A percentile compares a stretch with the other conserved stretches of the same genome.
Evolutionary conservation across 2,888 invertebrate genomes (phyloP).

Genomic region (Coenonympha arcania): DNA sequence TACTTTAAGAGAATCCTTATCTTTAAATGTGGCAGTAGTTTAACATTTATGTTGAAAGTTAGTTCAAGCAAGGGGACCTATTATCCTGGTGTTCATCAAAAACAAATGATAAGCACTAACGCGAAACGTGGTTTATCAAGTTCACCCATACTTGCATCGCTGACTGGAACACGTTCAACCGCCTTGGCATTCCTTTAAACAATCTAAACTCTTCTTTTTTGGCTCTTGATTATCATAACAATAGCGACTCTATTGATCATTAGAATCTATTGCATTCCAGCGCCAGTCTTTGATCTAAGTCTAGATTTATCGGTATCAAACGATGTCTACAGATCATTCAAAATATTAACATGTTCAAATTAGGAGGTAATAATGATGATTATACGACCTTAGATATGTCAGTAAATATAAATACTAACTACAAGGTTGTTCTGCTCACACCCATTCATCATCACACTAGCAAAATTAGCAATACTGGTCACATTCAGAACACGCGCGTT

Average conservation of each 20-base stretch:
- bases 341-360: neutral
- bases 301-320: neutral
- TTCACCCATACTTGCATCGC: neutral
- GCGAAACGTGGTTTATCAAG: neutral
- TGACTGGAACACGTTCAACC: neutral
- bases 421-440: neutral
- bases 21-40: too few species aligned
- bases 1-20: too few species aligned
- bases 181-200: neutral
- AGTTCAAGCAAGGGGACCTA: too few species aligned
- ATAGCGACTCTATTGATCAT: neutral
- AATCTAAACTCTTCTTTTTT: neutral
- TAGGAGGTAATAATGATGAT: neutral
- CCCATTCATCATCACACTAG: slow-evolving; percentile 5
- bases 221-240: slow-evolving; percentile 2
- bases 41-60: too few species aligned
- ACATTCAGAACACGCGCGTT: slow-evolving; percentile 17
- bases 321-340: neutral
- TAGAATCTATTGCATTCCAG: neutral
- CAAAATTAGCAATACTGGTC: slow-evolving; percentile 18
- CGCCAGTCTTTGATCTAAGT: too few species aligned
- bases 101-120: neutral
- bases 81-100: neutral
- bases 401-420: neutral
- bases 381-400: neutral